phyloP scores from a whole-genome alignment of 2,888 invertebrate genomes.

The Mythimna pallens region DNA sequence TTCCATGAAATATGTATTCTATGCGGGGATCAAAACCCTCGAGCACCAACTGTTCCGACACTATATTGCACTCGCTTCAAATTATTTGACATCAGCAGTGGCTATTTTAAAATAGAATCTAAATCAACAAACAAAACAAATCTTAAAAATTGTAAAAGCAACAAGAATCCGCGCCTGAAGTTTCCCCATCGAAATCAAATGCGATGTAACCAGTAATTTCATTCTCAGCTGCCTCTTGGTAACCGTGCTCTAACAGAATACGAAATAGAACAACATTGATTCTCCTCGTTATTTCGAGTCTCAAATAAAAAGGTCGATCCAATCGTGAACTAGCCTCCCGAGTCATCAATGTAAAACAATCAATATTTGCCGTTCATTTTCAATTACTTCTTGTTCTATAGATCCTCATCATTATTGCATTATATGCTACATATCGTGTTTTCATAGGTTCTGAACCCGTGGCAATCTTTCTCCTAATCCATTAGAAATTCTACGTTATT shows the following conservation, averaged over 20 bases:
- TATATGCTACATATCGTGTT: neutral
- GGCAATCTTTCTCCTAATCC: conserved; percentile 1
- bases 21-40: too few species aligned
- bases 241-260: conserved; percentile 72
- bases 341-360: conserved; percentile 52
- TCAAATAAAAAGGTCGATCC: conserved; percentile 66
- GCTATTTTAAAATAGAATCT: neutral
- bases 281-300: conserved; percentile 73
- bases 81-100: neutral
- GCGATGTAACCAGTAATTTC: conserved; percentile 71
- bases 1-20: too few species aligned
- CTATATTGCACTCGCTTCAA: neutral
- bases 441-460: neutral
- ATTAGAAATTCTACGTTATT: neutral
- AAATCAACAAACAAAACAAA: neutral
- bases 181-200: conserved; percentile 40
- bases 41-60: too few species aligned
- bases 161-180: conserved; percentile 12
- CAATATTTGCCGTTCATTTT: conserved; percentile 40
- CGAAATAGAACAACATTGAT: conserved; percentile 79
- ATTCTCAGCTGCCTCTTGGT: conserved; percentile 71
- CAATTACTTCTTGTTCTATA: conserved; percentile 28
- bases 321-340: conserved; percentile 52
- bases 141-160: conserved; percentile 12
- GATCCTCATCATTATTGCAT: too few species aligned